Percentiles rank a stretch among this genome's conserved stretches.
Conservation (phyloP, 2,113 vertebrate species). For the Ahaetulla prasina region DNA sequence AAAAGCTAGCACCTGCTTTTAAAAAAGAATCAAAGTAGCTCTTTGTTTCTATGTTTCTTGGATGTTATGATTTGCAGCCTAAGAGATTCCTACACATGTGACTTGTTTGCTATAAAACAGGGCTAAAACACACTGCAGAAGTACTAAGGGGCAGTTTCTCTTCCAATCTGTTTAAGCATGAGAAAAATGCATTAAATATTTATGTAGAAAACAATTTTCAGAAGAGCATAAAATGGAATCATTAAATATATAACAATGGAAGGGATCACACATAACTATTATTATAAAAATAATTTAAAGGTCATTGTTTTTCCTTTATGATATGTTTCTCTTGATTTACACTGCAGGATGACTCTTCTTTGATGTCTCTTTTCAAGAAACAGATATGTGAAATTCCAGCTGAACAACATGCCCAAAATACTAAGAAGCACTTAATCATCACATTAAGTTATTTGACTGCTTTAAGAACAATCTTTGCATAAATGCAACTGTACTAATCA, state of each 20-base stretch:
- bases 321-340: neutral
- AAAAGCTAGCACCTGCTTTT: constrained; percentile 24
- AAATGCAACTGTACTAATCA: constrained; percentile 14
- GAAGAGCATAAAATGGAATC: constrained; percentile 16
- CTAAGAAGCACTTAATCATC: constrained; percentile 22
- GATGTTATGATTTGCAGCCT: constrained; percentile 12
- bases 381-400: constrained; percentile 11
- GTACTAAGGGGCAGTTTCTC: neutral
- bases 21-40: constrained; percentile 28
- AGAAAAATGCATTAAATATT: constrained; percentile 26
- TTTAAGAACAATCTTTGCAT: constrained; percentile 30
- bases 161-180: neutral
- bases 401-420: neutral
- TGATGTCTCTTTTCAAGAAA: constrained; percentile 23
- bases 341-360: constrained; percentile 27
- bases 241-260: constrained; percentile 20
- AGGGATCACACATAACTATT: constrained; percentile 11
- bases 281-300: constrained; percentile 21
- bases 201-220: constrained; percentile 15
- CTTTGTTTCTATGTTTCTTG: constrained; percentile 39
- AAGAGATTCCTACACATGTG: constrained; percentile 8
- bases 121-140: neutral
- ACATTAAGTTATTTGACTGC: constrained; percentile 25
- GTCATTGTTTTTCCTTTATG: constrained; percentile 31
- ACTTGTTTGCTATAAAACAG: constrained; percentile 16